Evolutionary conservation across 2,888 invertebrate genomes (phyloP).

Genomic region (Himalopsyche tibetana): DNA sequence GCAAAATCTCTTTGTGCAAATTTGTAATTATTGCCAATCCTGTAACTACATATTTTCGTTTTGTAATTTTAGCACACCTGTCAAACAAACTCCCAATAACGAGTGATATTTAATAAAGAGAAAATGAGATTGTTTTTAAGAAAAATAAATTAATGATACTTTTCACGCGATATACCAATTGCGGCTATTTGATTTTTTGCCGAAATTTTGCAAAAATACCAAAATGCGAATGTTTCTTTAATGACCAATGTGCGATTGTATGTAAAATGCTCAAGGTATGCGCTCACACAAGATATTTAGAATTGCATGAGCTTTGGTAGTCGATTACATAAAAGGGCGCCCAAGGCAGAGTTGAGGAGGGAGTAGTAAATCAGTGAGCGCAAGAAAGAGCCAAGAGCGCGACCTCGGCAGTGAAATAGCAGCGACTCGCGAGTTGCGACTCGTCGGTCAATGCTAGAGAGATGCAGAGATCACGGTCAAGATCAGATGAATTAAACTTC

Average conservation of each 20-base stretch:
- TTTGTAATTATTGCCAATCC: no score
- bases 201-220: no score
- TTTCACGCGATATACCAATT: no score
- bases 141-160: no score
- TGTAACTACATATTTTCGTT: no score
- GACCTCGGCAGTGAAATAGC: slow-evolving; percentile 52
- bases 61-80: no score
- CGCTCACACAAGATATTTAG: neutral
- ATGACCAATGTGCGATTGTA: neutral
- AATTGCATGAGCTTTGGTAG: slow-evolving; percentile 44
- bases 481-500: slow-evolving; percentile 17
- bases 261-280: slow-evolving; percentile 5
- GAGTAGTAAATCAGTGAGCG: slow-evolving; percentile 52
- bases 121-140: no score
- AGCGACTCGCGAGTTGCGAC: slow-evolving; percentile 25
- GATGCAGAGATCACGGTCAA: slow-evolving; percentile 43
- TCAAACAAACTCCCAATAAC: no score
- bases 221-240: no score
- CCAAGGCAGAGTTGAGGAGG: slow-evolving; percentile 49
- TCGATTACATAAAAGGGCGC: slow-evolving; percentile 53
- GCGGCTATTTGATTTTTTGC: no score
- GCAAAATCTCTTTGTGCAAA: no score
- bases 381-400: slow-evolving; percentile 53
- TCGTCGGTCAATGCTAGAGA: slow-evolving; percentile 42
- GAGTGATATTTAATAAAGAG: no score